Evolutionary conservation across 2,113 vertebrate genomes (phyloP), one percentile per base, ranked within the genome.

Genomic region (Hyla sarda): DNA sequence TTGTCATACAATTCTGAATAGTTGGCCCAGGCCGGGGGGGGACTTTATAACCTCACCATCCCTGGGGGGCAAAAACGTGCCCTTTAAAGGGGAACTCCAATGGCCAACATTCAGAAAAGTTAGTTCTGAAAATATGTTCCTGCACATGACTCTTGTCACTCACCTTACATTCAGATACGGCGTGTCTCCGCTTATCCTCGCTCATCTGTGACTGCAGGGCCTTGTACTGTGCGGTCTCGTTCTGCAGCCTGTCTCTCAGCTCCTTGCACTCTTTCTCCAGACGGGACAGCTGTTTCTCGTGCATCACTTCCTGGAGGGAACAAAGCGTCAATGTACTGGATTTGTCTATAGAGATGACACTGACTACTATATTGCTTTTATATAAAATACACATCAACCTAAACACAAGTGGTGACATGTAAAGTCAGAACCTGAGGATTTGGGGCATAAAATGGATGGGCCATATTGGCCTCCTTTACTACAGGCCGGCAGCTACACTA

Each of bases 101-200:
- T n/a, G n/a, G n/a, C n/a, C n/a, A n/a, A n/a, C n/a, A n/a, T n/a
- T n/a, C n/a, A n/a, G n/a, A n/a, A n/a, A n/a, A n/a, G n/a, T n/a
- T n/a, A n/a, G n/a, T n/a, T n/a, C n/a, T n/a, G n/a, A n/a, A n/a
- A n/a, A n/a, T n/a, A n/a, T n/a, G n/a, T n/a, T n/a, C n/a, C n/a
- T n/a, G n/a, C n/a, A n/a, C n/a, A n/a, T n/a, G n/a, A n/a, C n/a
- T 9, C 6, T 16, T 1, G 41, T 5, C 30, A 10, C 62, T 79
- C 85, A 95, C 94, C 93, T 95, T 94, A 93, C 96, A 97, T 88
- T 97, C 95, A 0, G 89, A 94, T 91, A 97, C 96, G 0, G 96
- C 89, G 87, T 97, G 96, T 85, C 96, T 97, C 92, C 97, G 95
- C 87, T 96, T 97, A 95, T 96, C 96, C 89, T 98, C 97, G 6